A percentile compares a stretch with the other conserved stretches of the same genome.
Conservation (phyloP, 1,140 invertebrate genomes). For the Trinorchestia longiramus region DNA sequence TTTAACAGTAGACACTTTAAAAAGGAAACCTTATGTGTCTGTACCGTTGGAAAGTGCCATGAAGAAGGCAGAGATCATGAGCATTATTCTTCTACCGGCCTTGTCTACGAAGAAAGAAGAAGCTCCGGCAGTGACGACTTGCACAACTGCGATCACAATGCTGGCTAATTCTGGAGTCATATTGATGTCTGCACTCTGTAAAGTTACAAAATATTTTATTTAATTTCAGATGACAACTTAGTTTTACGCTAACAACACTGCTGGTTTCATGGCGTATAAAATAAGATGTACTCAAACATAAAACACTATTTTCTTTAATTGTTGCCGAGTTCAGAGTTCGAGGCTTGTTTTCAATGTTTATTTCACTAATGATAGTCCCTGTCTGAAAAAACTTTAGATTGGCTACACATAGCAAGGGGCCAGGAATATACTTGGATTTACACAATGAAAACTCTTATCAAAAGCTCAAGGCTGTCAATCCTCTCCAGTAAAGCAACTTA, state of each 20-base stretch:
- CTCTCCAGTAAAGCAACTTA: background rate
- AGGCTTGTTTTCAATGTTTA: background rate
- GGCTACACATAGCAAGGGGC: no score
- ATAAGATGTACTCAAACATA: background rate
- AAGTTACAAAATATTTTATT: background rate
- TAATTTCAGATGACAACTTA: background rate
- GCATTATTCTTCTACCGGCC: constrained; percentile 84
- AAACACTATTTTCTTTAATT: background rate
- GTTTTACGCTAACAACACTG: background rate
- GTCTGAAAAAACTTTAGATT: no score
- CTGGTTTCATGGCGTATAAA: background rate
- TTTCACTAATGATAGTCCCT: background rate
- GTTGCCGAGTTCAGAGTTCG: background rate
- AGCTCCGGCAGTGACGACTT: constrained; percentile 87
- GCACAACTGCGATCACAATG: constrained; percentile 86
- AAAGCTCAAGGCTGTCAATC: background rate
- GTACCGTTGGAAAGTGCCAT: background rate
- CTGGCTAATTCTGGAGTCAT: constrained; percentile 80
- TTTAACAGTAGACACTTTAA: no score
- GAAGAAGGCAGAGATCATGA: constrained; percentile 69
- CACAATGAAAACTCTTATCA: background rate
- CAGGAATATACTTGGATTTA: no score
- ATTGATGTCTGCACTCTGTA: constrained; percentile 75
- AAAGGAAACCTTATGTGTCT: background rate
- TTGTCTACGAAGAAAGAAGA: constrained; percentile 85